These are phyloP conservation scores for Philonicus albiceps DNA, from an alignment of 2,888 invertebrate genomes.

Conservation along the genomic window DNA sequence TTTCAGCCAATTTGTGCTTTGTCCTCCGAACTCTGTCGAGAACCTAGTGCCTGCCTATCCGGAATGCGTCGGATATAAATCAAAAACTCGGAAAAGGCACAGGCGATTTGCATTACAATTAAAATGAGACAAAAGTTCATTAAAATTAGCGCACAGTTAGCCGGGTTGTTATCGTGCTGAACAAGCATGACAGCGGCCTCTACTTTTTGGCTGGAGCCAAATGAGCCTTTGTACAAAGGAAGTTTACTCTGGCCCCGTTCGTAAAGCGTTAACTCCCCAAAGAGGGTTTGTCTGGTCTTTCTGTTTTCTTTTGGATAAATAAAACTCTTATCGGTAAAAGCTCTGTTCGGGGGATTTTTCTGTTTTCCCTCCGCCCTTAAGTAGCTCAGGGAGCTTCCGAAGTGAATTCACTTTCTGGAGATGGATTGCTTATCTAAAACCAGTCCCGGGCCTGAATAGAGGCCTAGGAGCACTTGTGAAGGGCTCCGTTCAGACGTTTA, in stretches of 20 bases:
- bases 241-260: neutral
- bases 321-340: neutral
- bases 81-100: neutral
- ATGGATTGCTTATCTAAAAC: neutral
- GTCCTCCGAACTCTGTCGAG: neutral
- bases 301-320: neutral
- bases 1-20: neutral
- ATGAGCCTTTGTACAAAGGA: neutral
- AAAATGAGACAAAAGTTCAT: conserved; percentile 5
- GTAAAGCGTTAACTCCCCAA: neutral
- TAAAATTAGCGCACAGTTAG: neutral
- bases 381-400: neutral
- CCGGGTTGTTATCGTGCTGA: neutral
- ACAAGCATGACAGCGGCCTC: neutral
- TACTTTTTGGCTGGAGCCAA: neutral
- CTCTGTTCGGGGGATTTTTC: neutral
- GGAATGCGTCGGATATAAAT: neutral
- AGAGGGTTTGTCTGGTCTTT: neutral
- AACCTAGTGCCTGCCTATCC: neutral
- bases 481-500: neutral
- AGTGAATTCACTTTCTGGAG: neutral
- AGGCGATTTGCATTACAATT: neutral
- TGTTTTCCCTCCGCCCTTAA: neutral
- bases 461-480: neutral
- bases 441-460: neutral